Evolutionary conservation across 2,888 invertebrate genomes (phyloP).

Genomic region (Hydriomena furcata): DNA sequence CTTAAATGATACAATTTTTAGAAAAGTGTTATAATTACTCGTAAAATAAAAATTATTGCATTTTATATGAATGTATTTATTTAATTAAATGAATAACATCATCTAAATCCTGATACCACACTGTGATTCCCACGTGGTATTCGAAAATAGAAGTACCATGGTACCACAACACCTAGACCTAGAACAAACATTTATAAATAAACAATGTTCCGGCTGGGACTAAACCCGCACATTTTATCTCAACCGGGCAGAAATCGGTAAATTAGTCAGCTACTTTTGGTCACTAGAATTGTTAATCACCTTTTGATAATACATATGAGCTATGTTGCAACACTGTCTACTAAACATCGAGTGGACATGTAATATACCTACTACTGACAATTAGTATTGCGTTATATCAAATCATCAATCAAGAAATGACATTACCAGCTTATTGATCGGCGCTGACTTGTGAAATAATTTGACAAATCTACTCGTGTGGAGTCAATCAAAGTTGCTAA

Average conservation of each 20-base stretch:
- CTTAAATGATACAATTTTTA: too few species aligned
- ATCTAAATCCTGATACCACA: too few species aligned
- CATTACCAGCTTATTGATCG: conserved; percentile 38
- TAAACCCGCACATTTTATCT: too few species aligned
- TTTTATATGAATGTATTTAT: too few species aligned
- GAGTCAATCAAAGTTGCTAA: conserved; percentile 39
- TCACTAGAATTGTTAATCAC: not conserved
- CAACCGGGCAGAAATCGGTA: not conserved
- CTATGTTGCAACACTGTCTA: conserved; percentile 37
- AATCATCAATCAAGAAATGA: conserved; percentile 61
- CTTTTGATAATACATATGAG: conserved; percentile 17
- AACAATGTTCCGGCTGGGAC: too few species aligned
- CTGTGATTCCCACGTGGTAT: too few species aligned
- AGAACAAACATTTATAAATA: too few species aligned
- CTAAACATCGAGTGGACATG: conserved; percentile 37
- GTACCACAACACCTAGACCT: too few species aligned
- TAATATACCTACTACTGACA: conserved; percentile 43
- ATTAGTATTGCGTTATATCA: conserved; percentile 55
- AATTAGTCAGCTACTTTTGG: not conserved
- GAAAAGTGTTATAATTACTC: too few species aligned
- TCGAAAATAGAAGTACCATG: too few species aligned
- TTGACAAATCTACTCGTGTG: conserved; percentile 46
- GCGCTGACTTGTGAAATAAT: conserved; percentile 42
- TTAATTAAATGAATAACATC: too few species aligned
- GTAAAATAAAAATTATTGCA: too few species aligned